Conservation (phyloP, 2,797 vertebrate genomes). For the Kryptopterus vitreolus region DNA sequence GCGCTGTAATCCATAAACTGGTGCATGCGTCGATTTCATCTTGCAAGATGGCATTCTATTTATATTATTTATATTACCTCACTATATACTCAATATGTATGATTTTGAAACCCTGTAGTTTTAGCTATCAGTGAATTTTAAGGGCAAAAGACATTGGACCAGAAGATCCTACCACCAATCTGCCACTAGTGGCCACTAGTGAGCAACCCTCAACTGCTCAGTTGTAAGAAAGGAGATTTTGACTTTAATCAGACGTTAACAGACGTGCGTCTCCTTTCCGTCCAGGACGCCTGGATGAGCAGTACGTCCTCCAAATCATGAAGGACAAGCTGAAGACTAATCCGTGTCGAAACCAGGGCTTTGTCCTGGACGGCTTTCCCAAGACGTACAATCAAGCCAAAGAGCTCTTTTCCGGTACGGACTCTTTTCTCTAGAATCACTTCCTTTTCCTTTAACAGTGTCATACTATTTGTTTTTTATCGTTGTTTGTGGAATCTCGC, state of each 20-base stretch:
- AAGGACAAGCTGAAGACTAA: slow-evolving; percentile 84
- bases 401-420: slow-evolving; percentile 83
- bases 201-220: no score
- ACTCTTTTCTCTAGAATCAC: background rate
- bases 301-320: slow-evolving; percentile 76
- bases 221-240: no score
- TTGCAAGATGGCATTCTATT: no score
- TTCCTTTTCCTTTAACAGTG: background rate
- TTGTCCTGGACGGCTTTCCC: slow-evolving; percentile 87
- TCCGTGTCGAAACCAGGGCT: slow-evolving; percentile 91
- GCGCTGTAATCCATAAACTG: background rate
- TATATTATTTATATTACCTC: no score
- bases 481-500: slow-evolving; percentile 17
- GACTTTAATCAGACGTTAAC: background rate
- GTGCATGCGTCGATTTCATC: no score
- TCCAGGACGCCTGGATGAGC: slow-evolving; percentile 78
- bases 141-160: no score
- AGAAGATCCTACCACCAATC: no score
- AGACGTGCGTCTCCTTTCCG: background rate
- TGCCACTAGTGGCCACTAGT: no score
- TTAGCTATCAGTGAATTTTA: no score
- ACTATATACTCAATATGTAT: no score
- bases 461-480: background rate
- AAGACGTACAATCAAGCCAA: slow-evolving; percentile 83
- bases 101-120: no score